Conservation (phyloP, 2,113 vertebrate genomes). For the Lampris megalopsis region DNA sequence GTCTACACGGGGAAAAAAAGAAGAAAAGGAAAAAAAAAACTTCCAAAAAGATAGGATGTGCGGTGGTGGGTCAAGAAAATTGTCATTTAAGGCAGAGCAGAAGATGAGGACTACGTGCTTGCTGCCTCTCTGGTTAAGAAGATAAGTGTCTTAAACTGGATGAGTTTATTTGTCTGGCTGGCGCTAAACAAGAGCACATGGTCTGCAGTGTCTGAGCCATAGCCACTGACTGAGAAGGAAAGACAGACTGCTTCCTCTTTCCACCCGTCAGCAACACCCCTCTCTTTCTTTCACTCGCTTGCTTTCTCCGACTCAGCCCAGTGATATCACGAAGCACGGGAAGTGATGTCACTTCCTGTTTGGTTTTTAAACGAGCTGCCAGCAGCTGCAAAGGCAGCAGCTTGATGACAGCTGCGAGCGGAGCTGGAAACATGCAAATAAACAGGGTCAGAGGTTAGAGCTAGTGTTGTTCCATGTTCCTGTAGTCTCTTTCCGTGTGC, state of each 20-base stretch:
- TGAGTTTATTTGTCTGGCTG: conserved; percentile 76
- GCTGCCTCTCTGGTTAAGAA: conserved; percentile 48
- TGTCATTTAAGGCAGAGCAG: conserved; percentile 24
- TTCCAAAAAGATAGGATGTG: conserved; percentile 4
- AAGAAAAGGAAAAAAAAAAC: conserved; percentile 17
- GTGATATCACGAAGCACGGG: conserved; percentile 83
- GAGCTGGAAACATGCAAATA: conserved; percentile 79
- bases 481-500: conserved; percentile 40
- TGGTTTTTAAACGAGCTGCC: conserved; percentile 63
- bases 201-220: conserved; percentile 66
- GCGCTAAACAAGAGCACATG: conserved; percentile 75
- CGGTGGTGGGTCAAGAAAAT: conserved; percentile 15
- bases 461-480: conserved; percentile 43
- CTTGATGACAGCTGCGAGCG: conserved; percentile 73
- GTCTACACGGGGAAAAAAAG: conserved; percentile 32
- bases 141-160: conserved; percentile 71
- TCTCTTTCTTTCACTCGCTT: conserved; percentile 65
- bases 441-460: conserved; percentile 66
- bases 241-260: conserved; percentile 83
- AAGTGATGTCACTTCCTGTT: conserved; percentile 85
- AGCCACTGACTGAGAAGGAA: conserved; percentile 68
- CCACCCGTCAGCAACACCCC: conserved; percentile 68
- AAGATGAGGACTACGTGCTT: conserved; percentile 32
- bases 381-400: conserved; percentile 56
- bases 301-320: conserved; percentile 42